Percentiles rank a stretch among this genome's conserved stretches.
These are phyloP conservation scores for Diarsia dahlii DNA, from an alignment of 2,888 invertebrate genomes.

Conservation along the genomic window DNA sequence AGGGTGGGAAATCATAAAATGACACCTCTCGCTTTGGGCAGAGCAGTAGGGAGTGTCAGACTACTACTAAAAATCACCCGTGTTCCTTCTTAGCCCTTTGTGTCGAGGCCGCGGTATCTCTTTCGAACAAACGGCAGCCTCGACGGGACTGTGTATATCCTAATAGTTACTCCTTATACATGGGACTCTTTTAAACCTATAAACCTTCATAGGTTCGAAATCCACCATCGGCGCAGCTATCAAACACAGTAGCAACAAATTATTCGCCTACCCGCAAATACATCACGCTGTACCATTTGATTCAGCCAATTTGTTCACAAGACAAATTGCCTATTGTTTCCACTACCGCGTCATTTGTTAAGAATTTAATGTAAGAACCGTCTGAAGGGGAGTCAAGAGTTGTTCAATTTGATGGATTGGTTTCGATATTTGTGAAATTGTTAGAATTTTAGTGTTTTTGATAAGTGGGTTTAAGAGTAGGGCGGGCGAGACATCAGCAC, in stretches of 20 bases:
- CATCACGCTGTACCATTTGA: conserved; percentile 58
- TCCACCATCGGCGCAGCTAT: conserved; percentile 11
- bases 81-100: too few species aligned
- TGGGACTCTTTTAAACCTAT: neutral
- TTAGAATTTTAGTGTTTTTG: conserved; percentile 13
- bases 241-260: conserved; percentile 54
- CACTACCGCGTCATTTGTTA: conserved; percentile 52
- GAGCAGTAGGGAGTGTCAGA: too few species aligned
- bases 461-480: neutral
- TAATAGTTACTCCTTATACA: too few species aligned
- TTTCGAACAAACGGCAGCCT: too few species aligned
- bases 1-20: too few species aligned
- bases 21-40: too few species aligned
- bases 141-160: too few species aligned
- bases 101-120: too few species aligned
- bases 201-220: neutral
- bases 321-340: conserved; percentile 61
- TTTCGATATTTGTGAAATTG: conserved; percentile 21
- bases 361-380: conserved; percentile 54
- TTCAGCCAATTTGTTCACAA: conserved; percentile 66
- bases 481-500: too few species aligned
- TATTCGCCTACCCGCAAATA: conserved; percentile 49
- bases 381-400: conserved; percentile 21
- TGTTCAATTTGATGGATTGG: conserved; percentile 39
- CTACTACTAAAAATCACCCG: too few species aligned